These are phyloP conservation scores for Lepus oiostolus DNA, from an alignment of 2,797 vertebrate species.

Conservation along the genomic window DNA sequence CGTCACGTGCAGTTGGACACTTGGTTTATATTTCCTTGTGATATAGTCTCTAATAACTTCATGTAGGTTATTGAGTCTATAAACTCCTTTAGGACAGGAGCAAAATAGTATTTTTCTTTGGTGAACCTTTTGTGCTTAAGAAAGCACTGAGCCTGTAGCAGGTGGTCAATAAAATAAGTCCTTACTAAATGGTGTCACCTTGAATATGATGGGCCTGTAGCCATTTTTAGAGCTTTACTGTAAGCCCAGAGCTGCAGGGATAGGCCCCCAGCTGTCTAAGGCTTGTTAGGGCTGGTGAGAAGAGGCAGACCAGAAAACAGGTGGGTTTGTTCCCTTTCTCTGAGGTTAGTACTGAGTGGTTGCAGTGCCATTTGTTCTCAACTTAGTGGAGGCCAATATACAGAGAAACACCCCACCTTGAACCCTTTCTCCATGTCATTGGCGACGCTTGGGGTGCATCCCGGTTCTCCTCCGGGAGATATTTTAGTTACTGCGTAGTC, in stretches of 20 bases:
- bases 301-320: not conserved
- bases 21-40: not conserved
- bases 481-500: not conserved
- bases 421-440: not conserved
- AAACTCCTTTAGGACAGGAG: not conserved
- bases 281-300: not conserved
- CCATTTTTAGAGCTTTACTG: not conserved
- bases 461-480: not conserved
- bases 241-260: not conserved
- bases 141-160: not conserved
- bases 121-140: not conserved
- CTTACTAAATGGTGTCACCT: not conserved
- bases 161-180: not conserved
- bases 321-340: not conserved
- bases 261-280: not conserved
- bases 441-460: not conserved
- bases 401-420: not conserved
- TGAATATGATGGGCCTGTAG: not conserved
- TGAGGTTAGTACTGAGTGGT: not conserved
- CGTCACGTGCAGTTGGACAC: rapidly evolving
- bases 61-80: not conserved
- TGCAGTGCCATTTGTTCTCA: not conserved
- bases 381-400: not conserved
- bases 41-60: not conserved
- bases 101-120: not conserved